phyloP scores from a whole-genome alignment of 2,113 vertebrate genomes.

The Rhinopithecus roxellana region DNA sequence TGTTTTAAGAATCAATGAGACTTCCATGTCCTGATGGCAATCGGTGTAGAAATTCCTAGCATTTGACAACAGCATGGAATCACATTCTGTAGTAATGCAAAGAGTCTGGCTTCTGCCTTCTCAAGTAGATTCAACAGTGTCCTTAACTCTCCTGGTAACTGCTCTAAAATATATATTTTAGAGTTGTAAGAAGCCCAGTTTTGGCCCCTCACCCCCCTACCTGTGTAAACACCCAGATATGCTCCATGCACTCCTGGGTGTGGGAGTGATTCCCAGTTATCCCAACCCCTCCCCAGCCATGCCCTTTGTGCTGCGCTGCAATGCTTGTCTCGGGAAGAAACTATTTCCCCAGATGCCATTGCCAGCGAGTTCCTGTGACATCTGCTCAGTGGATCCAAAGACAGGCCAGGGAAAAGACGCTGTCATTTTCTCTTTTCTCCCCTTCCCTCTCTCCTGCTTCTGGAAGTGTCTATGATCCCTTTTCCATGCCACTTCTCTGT shows the following conservation, averaged over 20 bases:
- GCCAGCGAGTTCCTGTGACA: neutral
- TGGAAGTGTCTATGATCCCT: neutral
- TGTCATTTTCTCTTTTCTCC: neutral
- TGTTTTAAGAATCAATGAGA: neutral
- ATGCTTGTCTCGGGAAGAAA: neutral
- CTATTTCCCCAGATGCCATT: neutral
- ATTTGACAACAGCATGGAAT: neutral
- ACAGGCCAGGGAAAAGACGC: accelerated
- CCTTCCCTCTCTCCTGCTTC: neutral
- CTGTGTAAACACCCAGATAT: neutral
- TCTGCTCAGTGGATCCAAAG: too few species aligned
- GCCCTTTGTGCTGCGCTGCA: neutral
- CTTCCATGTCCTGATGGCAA: neutral
- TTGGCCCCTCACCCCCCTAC: accelerated
- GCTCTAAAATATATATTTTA: neutral
- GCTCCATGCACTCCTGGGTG: neutral
- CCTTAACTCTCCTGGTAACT: neutral
- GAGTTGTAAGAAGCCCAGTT: neutral
- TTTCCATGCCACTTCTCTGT: accelerated
- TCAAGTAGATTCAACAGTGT: neutral
- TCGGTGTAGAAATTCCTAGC: neutral
- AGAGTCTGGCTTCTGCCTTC: neutral
- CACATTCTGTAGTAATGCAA: neutral
- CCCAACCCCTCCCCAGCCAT: accelerated
- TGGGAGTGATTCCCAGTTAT: accelerated